These are phyloP conservation scores for Hephaestus fuliginosus DNA, from an alignment of 2,797 vertebrate genomes.

Conservation along the genomic window DNA sequence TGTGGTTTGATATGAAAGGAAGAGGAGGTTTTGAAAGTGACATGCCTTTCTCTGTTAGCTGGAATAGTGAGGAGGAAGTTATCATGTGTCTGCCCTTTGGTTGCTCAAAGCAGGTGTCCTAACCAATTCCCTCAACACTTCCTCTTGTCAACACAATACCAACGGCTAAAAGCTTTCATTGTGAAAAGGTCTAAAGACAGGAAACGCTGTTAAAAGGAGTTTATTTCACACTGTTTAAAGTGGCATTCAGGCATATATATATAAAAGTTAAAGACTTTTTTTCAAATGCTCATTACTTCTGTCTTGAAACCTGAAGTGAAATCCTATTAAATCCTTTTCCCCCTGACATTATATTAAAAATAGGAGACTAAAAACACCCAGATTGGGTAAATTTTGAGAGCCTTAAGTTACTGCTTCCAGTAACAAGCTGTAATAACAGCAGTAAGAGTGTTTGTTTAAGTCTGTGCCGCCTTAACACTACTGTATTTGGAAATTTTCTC, in stretches of 20 bases:
- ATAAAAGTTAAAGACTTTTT: not conserved
- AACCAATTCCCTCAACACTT: conserved; percentile 76
- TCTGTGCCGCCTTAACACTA: not conserved
- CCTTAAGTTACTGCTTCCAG: conserved; percentile 15
- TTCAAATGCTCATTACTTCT: not conserved
- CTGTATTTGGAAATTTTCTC: conserved; percentile 36
- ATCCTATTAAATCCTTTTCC: not conserved
- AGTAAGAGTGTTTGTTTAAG: conserved; percentile 24
- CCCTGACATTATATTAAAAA: not conserved
- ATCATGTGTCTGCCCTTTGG: conserved; percentile 64
- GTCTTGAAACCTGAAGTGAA: not conserved
- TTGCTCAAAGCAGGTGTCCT: conserved; percentile 85
- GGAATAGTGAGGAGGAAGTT: conserved; percentile 76
- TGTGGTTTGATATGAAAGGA: conserved; percentile 66
- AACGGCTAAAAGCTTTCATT: conserved; percentile 56
- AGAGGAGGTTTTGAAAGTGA: conserved; percentile 72
- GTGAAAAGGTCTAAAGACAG: not conserved
- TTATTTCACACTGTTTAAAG: not conserved
- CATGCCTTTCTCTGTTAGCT: conserved; percentile 50
- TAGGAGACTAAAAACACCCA: not conserved
- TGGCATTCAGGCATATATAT: not conserved
- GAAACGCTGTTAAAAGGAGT: not conserved
- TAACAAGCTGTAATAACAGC: conserved; percentile 25
- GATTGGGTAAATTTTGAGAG: not conserved
- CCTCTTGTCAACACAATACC: conserved; percentile 76